Evolutionary conservation across 2,888 invertebrate species (phyloP), one percentile per base, ranked within the genome.

Genomic region (Sinhomidia bicolor): DNA sequence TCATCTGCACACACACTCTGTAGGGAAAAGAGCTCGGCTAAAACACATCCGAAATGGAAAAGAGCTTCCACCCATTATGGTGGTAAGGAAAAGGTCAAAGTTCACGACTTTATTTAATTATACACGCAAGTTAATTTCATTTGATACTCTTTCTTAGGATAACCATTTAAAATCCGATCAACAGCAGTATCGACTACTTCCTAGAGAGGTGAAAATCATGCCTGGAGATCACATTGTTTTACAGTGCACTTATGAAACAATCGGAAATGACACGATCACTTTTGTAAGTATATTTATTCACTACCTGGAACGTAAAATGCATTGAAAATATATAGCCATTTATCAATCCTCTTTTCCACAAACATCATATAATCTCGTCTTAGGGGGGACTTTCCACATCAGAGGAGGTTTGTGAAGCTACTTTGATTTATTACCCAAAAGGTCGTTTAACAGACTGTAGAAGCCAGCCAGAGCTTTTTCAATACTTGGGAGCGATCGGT

Each of bases 341-440:
- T 47, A 12, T 12, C 12, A 47, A n/a, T n/a, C n/a, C n/a, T n/a
- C n/a, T n/a, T n/a, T n/a, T n/a, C 12, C 44, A 10, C 12, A 17
- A 57, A 57, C 10, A 57, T 23, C 6, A 23, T 1, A 17, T n/a
- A 29, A 62, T 29, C 10, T 29, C 1, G 1, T 47, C 29, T 29
- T 10, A 93, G 93, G 97, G 97, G 3, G 97, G 97, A 10, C 96
- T 97, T 93, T 96, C 97, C 0, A 96, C 96, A 0, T 95, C 95
- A 86, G 97, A 97, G 94, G 98, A 98, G 94, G 97, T 97, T 96
- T 98, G 98, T 92, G 94, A 97, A 4, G 96, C 97, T 0, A 97
- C 97, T 93, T 94, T 97, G 0, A 94, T 97, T 3, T 97, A 98
- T 93, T 98, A 98, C 93, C 98, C 98, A 0, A 95, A 96, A 85